Conservation (phyloP, 2,888 invertebrate genomes). For the Tridacna gigas region DNA sequence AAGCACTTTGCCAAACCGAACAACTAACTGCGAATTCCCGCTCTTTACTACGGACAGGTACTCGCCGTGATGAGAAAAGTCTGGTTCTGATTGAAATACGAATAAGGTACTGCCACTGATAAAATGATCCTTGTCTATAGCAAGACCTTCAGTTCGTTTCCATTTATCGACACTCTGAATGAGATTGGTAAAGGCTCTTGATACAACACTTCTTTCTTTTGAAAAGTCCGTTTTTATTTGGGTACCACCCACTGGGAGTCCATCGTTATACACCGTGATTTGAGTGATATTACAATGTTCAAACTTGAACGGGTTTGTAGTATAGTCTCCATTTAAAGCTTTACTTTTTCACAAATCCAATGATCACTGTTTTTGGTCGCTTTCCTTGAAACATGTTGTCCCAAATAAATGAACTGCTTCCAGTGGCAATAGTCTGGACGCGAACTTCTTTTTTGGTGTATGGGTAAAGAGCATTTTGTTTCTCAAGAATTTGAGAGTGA, state of each 20-base stretch:
- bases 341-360: conserved; percentile 50
- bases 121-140: conserved; percentile 25
- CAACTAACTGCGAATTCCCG: conserved; percentile 34
- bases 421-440: conserved; percentile 45
- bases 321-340: conserved; percentile 45
- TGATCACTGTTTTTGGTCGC: conserved; percentile 31
- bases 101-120: conserved; percentile 32
- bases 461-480: conserved; percentile 41
- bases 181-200: conserved; percentile 42
- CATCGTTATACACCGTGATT: conserved; percentile 46
- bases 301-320: conserved; percentile 56
- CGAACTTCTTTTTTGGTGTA: conserved; percentile 35
- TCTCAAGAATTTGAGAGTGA: conserved; percentile 41
- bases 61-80: conserved; percentile 42
- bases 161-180: conserved; percentile 43
- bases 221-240: conserved; percentile 34
- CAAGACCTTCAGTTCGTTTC: conserved; percentile 42
- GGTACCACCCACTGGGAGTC: conserved; percentile 51
- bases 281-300: conserved; percentile 44
- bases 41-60: conserved; percentile 37
- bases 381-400: conserved; percentile 54
- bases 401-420: conserved; percentile 40
- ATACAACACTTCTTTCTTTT: conserved; percentile 10
- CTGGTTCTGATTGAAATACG: conserved; percentile 37
- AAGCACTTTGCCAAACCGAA: conserved; percentile 24